Base-by-base conservation (phyloP, 2,113 vertebrate genomes). In the Cinclus cinclus region DNA sequence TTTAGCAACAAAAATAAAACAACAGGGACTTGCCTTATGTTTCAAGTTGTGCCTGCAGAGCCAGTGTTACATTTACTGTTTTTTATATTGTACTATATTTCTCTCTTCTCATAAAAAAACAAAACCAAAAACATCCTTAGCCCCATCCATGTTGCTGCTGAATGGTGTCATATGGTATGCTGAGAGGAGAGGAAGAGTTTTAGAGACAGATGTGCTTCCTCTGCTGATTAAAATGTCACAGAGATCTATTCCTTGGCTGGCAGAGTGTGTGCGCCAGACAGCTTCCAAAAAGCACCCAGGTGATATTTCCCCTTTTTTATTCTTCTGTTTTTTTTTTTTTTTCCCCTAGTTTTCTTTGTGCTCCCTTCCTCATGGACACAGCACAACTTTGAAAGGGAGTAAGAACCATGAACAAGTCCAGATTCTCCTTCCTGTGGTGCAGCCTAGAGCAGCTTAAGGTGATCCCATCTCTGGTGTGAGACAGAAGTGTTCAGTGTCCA, bases 81-180 rank as follows among this genome's bases (percentile, higher is more conserved):
- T 56, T 84, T 37, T 37, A 37, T 37, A 37, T 37, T 37, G 35
- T 37, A 37, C 35, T 37, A 37, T 37, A 37, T 37, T 37, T 37
- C 35, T 37, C 35, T 37, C 35, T 37, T 8, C 35, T 37, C 35
- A 37, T 37, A 37, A 37, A 37, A 37, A 37, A 37, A 37, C 35
- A 37, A 37, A 37, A 37, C 35, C 35, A 37, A 37, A 37, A 37
- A 37, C 35, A 37, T 37, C 35, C 35, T 37, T 37, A 37, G 35
- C 35, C 35, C 35, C 7, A 5, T 64, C 39, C 12, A 0, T 33
- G 10, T 22, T 92, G 35, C 20, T 86, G 1, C 21, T 53, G 25
- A 16, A 2, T 37, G 22, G 13, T 73, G 12, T 60, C 10, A 0
- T 21, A 15, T 8, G 14, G 6, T 37, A 1, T 21, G 9, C 13